Percentiles rank a stretch among this genome's conserved stretches.
phyloP scores from a whole-genome alignment of 2,888 invertebrate genomes.

The Agapostemon virescens region DNA sequence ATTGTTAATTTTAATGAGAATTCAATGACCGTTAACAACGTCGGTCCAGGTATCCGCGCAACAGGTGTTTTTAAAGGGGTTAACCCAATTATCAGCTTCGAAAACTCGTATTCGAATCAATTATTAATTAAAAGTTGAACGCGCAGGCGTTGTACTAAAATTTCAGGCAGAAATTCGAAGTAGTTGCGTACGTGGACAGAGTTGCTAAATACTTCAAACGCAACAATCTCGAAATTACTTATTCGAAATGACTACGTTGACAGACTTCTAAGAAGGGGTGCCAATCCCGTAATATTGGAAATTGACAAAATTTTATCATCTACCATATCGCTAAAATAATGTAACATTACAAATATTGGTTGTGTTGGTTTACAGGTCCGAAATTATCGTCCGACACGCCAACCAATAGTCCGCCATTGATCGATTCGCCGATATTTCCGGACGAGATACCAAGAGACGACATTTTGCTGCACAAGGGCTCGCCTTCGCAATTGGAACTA shows the following conservation, averaged over 20 bases:
- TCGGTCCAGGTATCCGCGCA: constrained; percentile 14
- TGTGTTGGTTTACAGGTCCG: constrained; percentile 69
- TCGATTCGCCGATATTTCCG: constrained; percentile 71
- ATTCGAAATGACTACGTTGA: neutral
- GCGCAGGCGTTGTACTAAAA: too few relatives aligned
- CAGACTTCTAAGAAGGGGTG: neutral
- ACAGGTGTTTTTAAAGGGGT: constrained; percentile 34
- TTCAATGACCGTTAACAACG: too few relatives aligned
- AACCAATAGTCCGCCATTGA: constrained; percentile 67
- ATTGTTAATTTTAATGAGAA: neutral
- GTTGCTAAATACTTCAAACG: too few relatives aligned
- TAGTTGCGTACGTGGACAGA: too few relatives aligned
- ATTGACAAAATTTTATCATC: neutral
- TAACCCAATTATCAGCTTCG: too few relatives aligned
- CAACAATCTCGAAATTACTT: neutral
- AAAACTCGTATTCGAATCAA: too few relatives aligned
- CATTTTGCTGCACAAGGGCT: constrained; percentile 49
- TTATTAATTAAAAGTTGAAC: too few relatives aligned
- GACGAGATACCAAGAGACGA: constrained; percentile 61
- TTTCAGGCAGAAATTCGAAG: too few relatives aligned
- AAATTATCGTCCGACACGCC: constrained; percentile 72
- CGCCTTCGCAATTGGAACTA: constrained; percentile 63
- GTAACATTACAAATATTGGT: neutral
- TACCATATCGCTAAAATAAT: neutral
- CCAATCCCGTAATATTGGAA: neutral